Evolutionary conservation across 2,888 invertebrate genomes (phyloP), one percentile per base, ranked within the genome.

Genomic region (Trimorus sp.): DNA sequence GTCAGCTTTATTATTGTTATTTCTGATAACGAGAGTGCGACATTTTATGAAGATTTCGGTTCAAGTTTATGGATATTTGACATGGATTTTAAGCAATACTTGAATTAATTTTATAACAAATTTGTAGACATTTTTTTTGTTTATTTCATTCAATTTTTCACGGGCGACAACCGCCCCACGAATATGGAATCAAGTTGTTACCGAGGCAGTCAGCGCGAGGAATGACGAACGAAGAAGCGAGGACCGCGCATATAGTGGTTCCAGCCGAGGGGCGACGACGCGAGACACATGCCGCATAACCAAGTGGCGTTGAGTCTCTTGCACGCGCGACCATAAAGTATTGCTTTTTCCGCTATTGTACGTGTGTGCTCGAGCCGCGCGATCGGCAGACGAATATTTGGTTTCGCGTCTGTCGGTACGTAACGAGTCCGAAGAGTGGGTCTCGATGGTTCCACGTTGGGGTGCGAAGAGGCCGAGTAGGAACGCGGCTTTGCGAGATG

Each of bases 151-250:
- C 88, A 89, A 90, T 90, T 89, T 87, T 88, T 89, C 88, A 89
- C 87, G 84, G 84, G 86, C 88, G 88, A 88, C 87, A 88, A 88
- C 83, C 87, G 83, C 85, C 85, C 85, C 84, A 84, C 85, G 90
- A 90, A 90, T 90, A 90, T 89, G 89, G 86, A 90, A 90, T 90
- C 88, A 86, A 90, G 89, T 89, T 88, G 90, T 89, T 89, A 89
- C 85, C 83, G 73, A 76, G 70, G 51, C 82, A 74, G 74, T 62
- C 60, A 78, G 79, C 65, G 40, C 51, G 63, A 69, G 70, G 82
- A 80, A 82, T 68, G 82, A 75, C 56, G 77, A 78, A 79, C 74
- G 79, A 74, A 76, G 83, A 84, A 74, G 81, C 83, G 84, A 82
- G 42, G 69, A 74, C 60, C 54, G 70, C 73, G 83, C 51, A 74